These are phyloP conservation scores for Protosalanx chinensis DNA, from an alignment of 2,797 vertebrate genomes.

Conservation along the genomic window DNA sequence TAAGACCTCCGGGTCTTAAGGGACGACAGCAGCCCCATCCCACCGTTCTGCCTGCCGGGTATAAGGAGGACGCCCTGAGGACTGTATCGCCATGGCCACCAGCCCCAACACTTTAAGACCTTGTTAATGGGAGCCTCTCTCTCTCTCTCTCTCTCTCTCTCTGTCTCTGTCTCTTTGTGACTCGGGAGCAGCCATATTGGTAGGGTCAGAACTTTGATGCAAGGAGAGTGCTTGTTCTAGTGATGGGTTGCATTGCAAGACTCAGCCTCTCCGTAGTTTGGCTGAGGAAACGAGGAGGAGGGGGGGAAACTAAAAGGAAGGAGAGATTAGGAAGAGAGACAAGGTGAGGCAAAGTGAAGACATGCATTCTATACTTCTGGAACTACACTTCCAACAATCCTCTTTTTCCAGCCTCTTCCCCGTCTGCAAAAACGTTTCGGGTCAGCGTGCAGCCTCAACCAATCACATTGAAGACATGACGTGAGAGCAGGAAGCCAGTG, in stretches of 20 bases:
- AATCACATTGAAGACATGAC: slow-evolving; percentile 54
- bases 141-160: background rate
- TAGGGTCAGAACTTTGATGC: background rate
- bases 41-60: background rate
- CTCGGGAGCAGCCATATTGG: background rate
- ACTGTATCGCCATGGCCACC: background rate
- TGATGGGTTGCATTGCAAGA: background rate
- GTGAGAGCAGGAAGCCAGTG: slow-evolving; percentile 75
- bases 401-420: slow-evolving; percentile 1
- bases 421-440: slow-evolving; percentile 47
- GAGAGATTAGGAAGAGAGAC: background rate
- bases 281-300: background rate
- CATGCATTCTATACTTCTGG: background rate
- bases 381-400: background rate
- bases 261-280: background rate
- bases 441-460: slow-evolving; percentile 68
- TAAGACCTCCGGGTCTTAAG: too few species aligned
- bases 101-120: background rate
- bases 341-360: background rate
- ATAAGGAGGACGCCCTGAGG: background rate
- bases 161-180: background rate
- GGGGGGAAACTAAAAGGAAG: background rate
- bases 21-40: background rate
- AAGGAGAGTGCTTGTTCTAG: background rate
- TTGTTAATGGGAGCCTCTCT: background rate